These are phyloP conservation scores for Aradophagus sp. DNA, from an alignment of 1,140 invertebrate species.

Conservation along the genomic window DNA sequence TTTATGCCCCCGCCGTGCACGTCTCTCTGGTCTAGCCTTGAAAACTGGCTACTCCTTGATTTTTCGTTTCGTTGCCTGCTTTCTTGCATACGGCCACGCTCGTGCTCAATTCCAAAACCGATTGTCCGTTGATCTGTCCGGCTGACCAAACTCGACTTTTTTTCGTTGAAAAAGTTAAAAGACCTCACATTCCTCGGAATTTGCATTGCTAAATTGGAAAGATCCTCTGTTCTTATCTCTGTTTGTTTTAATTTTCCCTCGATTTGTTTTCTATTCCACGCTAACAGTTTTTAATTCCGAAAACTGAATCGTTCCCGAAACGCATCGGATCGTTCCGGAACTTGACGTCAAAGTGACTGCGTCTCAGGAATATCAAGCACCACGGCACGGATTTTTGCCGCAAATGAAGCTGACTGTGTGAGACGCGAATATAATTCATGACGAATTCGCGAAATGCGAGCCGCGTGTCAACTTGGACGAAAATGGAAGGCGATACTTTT, in stretches of 20 bases:
- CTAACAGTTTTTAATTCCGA: neutral
- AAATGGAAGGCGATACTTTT: slow-evolving; percentile 51
- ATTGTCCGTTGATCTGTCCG: slow-evolving; percentile 45
- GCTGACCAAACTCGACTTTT: slow-evolving; percentile 32
- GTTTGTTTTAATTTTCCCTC: too few relatives aligned
- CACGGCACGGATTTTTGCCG: slow-evolving; percentile 19
- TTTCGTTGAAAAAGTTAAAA: neutral
- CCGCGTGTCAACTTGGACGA: slow-evolving; percentile 42
- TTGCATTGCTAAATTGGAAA: too few relatives aligned
- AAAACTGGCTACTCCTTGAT: slow-evolving; percentile 52
- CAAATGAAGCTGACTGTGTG: slow-evolving; percentile 43
- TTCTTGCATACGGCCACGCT: slow-evolving; percentile 49
- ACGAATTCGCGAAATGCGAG: slow-evolving; percentile 57
- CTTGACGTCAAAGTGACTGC: slow-evolving; percentile 28
- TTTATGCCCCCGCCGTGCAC: slow-evolving; percentile 59
- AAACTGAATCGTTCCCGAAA: slow-evolving; percentile 19
- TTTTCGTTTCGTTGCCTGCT: slow-evolving; percentile 48
- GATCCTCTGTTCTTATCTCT: too few relatives aligned
- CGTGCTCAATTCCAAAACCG: slow-evolving; percentile 34
- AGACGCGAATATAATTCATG: slow-evolving; percentile 49
- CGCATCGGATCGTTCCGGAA: slow-evolving; percentile 17
- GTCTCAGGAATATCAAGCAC: slow-evolving; percentile 34
- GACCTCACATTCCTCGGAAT: too few relatives aligned
- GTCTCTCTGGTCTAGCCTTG: slow-evolving; percentile 35
- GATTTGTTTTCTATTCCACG: too few relatives aligned